phyloP scores from a whole-genome alignment of 2,113 vertebrate species.

The Ibidorhyncha struthersii region DNA sequence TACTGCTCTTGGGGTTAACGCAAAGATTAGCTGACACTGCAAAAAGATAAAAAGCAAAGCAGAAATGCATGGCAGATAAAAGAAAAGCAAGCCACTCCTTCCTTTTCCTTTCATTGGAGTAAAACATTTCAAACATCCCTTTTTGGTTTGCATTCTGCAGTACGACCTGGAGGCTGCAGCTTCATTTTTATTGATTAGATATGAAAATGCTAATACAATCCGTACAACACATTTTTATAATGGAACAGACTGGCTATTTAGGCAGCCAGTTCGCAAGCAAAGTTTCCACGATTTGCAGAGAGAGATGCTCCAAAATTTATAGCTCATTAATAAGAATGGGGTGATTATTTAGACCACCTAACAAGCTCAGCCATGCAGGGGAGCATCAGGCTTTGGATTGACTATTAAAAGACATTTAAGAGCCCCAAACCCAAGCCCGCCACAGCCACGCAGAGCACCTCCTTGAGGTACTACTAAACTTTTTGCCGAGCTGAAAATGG shows the following conservation, averaged over 20 bases:
- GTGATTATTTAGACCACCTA: not conserved
- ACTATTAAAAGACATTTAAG: not conserved
- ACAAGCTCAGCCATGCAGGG: not conserved
- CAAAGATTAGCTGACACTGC: not conserved
- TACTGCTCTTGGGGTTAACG: not conserved
- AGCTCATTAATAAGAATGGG: not conserved
- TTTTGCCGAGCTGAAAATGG: not conserved
- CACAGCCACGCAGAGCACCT: not conserved
- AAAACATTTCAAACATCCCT: not conserved
- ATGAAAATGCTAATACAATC: not conserved
- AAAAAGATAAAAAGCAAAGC: conserved; percentile 14
- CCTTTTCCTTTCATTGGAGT: not conserved
- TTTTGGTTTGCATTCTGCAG: not conserved
- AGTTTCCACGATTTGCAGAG: not conserved
- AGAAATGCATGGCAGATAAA: conserved; percentile 1
- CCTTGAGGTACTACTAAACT: not conserved
- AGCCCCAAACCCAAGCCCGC: not conserved
- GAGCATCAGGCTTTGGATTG: not conserved
- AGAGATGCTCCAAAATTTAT: not conserved
- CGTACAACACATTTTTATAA: not conserved
- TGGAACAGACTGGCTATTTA: not conserved
- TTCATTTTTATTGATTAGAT: not conserved
- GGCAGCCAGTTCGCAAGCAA: not conserved
- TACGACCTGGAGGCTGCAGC: not conserved
- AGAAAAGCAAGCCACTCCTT: conserved; percentile 7